These are phyloP conservation scores for Drosophila pseudotakahashii DNA, from an alignment of 2,888 invertebrate species.

Conservation along the genomic window DNA sequence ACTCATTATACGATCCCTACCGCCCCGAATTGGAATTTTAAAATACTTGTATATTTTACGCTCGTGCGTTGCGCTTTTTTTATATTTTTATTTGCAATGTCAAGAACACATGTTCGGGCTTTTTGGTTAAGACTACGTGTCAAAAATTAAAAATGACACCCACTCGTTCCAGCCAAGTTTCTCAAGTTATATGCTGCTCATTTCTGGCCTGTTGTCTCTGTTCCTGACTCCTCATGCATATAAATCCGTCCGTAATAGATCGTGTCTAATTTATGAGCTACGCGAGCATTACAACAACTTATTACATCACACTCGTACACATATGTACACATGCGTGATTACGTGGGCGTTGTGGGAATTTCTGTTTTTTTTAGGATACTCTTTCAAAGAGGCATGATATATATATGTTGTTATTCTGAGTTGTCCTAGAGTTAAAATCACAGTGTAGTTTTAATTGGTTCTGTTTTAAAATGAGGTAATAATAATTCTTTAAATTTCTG, in stretches of 20 bases:
- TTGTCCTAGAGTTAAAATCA: too few species aligned
- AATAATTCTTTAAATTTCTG: too few species aligned
- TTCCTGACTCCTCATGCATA: conserved; percentile 33
- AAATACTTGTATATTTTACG: conserved; percentile 46
- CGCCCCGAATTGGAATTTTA: conserved; percentile 62
- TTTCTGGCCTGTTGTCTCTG: conserved; percentile 12
- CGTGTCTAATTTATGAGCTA: conserved; percentile 47
- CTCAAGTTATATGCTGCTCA: conserved; percentile 14
- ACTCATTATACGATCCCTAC: conserved; percentile 64
- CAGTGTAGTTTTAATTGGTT: too few species aligned
- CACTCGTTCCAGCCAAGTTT: conserved; percentile 14
- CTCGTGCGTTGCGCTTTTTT: conserved; percentile 20
- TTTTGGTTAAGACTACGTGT: conserved; percentile 59
- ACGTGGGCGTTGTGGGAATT: conserved; percentile 14
- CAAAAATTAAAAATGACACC: conserved; percentile 68
- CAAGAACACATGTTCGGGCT: conserved; percentile 62
- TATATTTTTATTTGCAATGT: conserved; percentile 51
- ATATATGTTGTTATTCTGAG: too few species aligned
- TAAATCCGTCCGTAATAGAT: conserved; percentile 45
- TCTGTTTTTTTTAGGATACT: background rate
- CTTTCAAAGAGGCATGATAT: too few species aligned
- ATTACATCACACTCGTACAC: conserved; percentile 20
- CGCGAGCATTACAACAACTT: conserved; percentile 41
- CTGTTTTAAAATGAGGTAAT: too few species aligned
- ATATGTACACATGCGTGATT: conserved; percentile 25